phyloP scores from a whole-genome alignment of 2,888 invertebrate species.

The Limenitis camilla region DNA sequence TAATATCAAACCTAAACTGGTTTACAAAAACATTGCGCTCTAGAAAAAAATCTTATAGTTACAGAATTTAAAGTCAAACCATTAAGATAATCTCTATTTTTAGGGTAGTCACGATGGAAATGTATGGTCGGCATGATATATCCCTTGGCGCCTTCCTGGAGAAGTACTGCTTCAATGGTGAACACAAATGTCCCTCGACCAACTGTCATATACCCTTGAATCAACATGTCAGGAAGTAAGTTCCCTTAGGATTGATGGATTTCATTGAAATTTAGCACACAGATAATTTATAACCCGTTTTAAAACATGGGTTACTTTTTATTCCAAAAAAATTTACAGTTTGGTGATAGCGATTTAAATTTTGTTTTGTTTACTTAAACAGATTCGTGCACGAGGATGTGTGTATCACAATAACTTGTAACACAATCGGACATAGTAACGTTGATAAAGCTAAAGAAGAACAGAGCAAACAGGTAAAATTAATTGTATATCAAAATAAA shows the following conservation, averaged over 20 bases:
- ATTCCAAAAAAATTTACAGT: not conserved
- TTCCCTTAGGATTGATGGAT: not conserved
- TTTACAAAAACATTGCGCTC: no score
- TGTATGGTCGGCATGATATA: slow-evolving; percentile 96
- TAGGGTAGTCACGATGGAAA: slow-evolving; percentile 93
- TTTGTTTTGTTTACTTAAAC: slow-evolving; percentile 2
- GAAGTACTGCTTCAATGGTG: slow-evolving; percentile 90
- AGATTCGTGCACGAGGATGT: slow-evolving; percentile 92
- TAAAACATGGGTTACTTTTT: no score
- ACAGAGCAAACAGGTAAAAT: slow-evolving; percentile 53
- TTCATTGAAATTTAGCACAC: no score
- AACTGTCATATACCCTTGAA: slow-evolving; percentile 89
- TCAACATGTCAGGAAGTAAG: slow-evolving; percentile 84
- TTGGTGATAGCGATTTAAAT: not conserved
- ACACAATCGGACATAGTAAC: slow-evolving; percentile 72
- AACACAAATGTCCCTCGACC: slow-evolving; percentile 87
- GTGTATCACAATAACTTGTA: slow-evolving; percentile 85
- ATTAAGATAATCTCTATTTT: no score
- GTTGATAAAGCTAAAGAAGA: slow-evolving; percentile 56
- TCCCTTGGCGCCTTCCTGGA: slow-evolving; percentile 95
- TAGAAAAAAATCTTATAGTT: no score
- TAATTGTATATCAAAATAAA: no score
- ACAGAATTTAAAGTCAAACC: no score
- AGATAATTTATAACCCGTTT: no score
- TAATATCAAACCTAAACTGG: no score